Base-by-base conservation (phyloP, 2,113 vertebrate genomes). In the Meleagris gallopavo region DNA sequence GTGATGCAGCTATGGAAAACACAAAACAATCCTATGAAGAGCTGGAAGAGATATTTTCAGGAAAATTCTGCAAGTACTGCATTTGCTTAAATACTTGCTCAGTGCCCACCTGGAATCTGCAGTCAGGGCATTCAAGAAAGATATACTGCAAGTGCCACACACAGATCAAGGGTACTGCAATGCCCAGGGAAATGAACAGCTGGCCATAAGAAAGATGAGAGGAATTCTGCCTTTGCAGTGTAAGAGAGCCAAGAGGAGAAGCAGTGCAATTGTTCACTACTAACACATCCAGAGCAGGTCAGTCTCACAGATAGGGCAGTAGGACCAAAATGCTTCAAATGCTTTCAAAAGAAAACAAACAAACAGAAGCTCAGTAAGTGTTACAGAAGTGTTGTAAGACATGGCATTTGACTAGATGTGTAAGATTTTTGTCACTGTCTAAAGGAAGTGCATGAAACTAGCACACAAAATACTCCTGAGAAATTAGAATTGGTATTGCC, bases 391-490 rank as follows among this genome's bases (percentile, higher is more conserved):
- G 36, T 52, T 86, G 4, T 11, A 82, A 72, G 34, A 55, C 30
- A 64, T 0, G 0, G 14, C 11, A 16, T 61, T 78, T 57, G 54
- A 69, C 13, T 10, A n/a, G n/a, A n/a, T n/a, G n/a, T n/a, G n/a
- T n/a, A n/a, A n/a, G n/a, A n/a, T n/a, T n/a, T n/a, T n/a, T n/a
- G n/a, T n/a, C n/a, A n/a, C n/a, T n/a, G n/a, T n/a, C n/a, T n/a
- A n/a, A n/a, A n/a, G n/a, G 36, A 8, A 88, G 13, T 45, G 54
- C 36, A 13, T 22, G 55, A 82, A 86, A 61, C 6, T 34, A 73
- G 9, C 27, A 93, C 5, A 71, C 2, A 90, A 91, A 74, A 69
- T 30, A 52, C 3, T 34, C 38, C 69, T 61, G 61, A 92, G 55
- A 40, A 66, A 86, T 83, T 78, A 77, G 43, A 89, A 74, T 81